phyloP scores from a whole-genome alignment of 2,797 vertebrate species.

The Tenualosa ilisha region DNA sequence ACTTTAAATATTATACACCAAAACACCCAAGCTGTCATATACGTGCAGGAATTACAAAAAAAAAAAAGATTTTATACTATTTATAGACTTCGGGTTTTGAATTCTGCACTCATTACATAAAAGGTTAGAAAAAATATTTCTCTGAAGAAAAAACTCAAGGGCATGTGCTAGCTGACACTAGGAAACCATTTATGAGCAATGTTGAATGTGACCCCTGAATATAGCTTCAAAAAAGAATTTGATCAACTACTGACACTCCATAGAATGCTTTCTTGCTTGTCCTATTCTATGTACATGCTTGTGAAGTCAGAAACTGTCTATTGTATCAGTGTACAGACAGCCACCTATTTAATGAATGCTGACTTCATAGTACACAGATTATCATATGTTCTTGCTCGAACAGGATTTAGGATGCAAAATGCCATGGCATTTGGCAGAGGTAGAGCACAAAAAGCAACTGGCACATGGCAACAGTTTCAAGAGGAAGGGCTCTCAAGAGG shows the following conservation, averaged over 20 bases:
- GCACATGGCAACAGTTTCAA: constrained; percentile 27
- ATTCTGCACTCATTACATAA: not conserved
- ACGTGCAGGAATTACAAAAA: not conserved
- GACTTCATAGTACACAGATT: not conserved
- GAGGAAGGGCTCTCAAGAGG: constrained; percentile 27
- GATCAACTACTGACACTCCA: not conserved
- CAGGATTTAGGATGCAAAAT: constrained; percentile 12
- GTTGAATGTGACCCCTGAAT: not conserved
- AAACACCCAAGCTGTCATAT: constrained; percentile 11
- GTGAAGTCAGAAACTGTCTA: not conserved
- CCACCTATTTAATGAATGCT: not conserved
- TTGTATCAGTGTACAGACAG: not conserved
- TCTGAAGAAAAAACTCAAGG: not conserved
- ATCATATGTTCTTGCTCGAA: not conserved
- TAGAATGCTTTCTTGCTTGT: not conserved
- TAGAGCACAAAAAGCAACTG: constrained; percentile 17
- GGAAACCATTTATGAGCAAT: not conserved
- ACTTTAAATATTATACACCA: constrained; percentile 19
- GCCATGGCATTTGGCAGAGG: not conserved
- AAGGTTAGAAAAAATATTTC: not conserved
- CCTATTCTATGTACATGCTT: not conserved
- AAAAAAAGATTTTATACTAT: not conserved
- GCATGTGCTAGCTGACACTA: not conserved
- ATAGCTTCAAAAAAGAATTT: not conserved
- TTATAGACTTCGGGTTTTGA: not conserved